These are phyloP conservation scores for Pangasius larnaudii DNA, from an alignment of 2,797 vertebrate genomes.

Conservation along the genomic window DNA sequence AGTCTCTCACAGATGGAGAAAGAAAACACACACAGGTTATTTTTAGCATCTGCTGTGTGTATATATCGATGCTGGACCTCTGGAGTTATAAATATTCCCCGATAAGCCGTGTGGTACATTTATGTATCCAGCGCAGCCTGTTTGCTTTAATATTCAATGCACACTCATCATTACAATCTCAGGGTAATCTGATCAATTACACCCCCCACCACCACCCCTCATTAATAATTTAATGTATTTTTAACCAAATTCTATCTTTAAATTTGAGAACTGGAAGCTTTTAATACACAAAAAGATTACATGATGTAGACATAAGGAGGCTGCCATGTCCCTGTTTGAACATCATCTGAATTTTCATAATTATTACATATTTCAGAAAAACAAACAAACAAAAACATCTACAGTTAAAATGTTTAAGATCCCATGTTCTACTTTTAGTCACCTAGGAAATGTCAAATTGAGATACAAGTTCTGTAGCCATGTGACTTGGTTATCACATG, in stretches of 20 bases:
- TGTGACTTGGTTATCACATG: too few species aligned
- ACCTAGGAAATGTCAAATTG: background rate
- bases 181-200: background rate
- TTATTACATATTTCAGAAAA: background rate
- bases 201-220: background rate
- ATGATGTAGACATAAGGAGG: background rate
- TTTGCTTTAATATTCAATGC: constrained; percentile 6
- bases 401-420: background rate
- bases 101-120: background rate
- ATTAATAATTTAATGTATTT: background rate
- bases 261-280: background rate
- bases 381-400: background rate
- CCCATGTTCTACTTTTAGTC: background rate
- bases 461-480: background rate
- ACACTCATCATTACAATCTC: background rate
- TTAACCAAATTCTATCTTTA: background rate
- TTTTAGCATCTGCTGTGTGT: constrained; percentile 72
- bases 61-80: background rate
- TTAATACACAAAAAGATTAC: background rate
- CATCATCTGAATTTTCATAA: background rate
- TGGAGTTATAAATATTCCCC: constrained; percentile 9
- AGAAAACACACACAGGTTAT: constrained; percentile 60
- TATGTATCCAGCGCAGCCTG: background rate
- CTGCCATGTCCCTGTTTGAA: background rate
- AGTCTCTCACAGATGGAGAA: constrained; percentile 3